Base-by-base conservation (phyloP, 64 coral and sea anemone species). In the Trachythela sp. region DNA sequence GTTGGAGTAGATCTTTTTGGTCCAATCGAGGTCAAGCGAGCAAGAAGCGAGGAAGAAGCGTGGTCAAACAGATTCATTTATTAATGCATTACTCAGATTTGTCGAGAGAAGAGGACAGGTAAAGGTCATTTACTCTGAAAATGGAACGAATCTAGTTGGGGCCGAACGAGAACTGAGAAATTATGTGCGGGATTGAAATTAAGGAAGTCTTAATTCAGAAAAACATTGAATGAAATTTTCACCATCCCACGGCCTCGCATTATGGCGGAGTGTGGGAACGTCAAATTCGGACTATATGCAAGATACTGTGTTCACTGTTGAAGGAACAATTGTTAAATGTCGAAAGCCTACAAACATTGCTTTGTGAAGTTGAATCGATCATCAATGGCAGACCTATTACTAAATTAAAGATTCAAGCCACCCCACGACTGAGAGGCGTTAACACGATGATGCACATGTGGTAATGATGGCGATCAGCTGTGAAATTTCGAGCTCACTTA, bases 341-440 rank as follows among this genome's bases (percentile, higher is more conserved):
- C 26, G 59, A 88, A 42, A 48, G 87, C 17, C 64, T 88, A 20
- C 1, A 43, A 50, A 86, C 29, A 9, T 86, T 86, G 1, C 8
- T 86, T 15, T 56, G 85, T 9, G 85, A 86, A 86, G 32, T 34
- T 9, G 45, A 54, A 35, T n/a, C 32, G 15, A 54, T 86, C 18
- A 49, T 90, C 27, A 90, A 90, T 39, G 45, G 26, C 20, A 43
- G 88, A 26, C 88, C 88, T 5, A 56, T 90, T 36, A 90, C 77
- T 13, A 76, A n/a, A n/a, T n/a, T n/a, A n/a, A 41, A 15, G 88
- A 48, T 54, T 49, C 40, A n/a, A 26, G 48, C 31, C 39, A 86
- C 26, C 43, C 26, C 2, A n/a, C 15, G 59, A 68, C 42, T 80
- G 31, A 9, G 27, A 13, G 75, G n/a, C n/a, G n/a, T n/a, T n/a